Base-by-base conservation (phyloP, 2,113 vertebrate genomes). In the Nannospalax galili region DNA sequence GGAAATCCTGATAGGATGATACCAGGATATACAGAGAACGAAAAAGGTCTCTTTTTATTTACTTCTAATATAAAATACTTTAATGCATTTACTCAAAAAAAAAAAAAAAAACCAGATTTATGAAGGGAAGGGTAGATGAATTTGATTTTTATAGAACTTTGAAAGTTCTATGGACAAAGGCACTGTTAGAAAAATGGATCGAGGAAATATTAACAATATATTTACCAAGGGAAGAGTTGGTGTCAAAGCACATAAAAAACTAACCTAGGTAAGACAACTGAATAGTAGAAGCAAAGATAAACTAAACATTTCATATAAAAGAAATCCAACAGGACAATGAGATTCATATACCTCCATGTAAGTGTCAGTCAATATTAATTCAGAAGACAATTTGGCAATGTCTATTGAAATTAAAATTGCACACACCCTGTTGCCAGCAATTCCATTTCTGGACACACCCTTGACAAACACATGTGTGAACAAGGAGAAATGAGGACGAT, bases 351-450 rank as follows among this genome's bases (percentile, higher is more conserved):
- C 40, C 32, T 72, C 40, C 70, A 48, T 73, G 69, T 69, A 16
- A 45, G 20, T 73, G 30, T 69, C 65, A 88, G 52, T 88, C 64
- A 60, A 69, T 95, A 65, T 74, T 91, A 62, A 77, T 85, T 87
- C 62, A 32, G 19, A 95, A 30, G n/a, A 58, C 5, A 84, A 28
- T 95, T 96, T 93, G 77, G 42, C 72, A 95, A 67, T 91, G 64
- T 75, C 80, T 86, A 64, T 96, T 93, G 40, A 81, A 78, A 67
- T 91, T 48, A 48, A 92, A 92, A 89, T 58, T 86, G 26, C 10
- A 86, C n/a, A 78, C 35, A 62, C 17, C 32, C 45, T 78, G 32
- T 69, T 90, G 72, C 30, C 81, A 90, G 5, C 81, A 56, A 92
- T 86, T 92, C 35, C 22, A 72, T 92, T 91, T 94, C 70, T 79